Conservation (phyloP, 2,113 vertebrate species). For the Andinoacara biseriatus region DNA sequence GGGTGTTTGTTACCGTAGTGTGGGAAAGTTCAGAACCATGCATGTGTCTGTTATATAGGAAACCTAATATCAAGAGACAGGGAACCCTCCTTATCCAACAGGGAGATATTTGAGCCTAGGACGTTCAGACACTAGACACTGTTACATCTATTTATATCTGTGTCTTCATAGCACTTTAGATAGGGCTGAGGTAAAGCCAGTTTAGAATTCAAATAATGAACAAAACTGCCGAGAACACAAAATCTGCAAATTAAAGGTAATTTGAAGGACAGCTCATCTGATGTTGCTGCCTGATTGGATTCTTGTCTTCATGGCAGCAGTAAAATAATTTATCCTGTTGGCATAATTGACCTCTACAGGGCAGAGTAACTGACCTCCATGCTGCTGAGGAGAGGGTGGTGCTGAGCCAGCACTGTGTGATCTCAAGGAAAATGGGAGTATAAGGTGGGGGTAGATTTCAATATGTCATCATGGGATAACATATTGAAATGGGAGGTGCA, state of each 20-base stretch:
- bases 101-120: conserved; percentile 58
- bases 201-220: conserved; percentile 18
- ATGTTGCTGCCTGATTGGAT: conserved; percentile 46
- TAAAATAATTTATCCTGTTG: conserved; percentile 65
- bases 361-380: conserved; percentile 66
- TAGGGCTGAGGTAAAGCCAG: conserved; percentile 26
- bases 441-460: neutral
- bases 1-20: neutral
- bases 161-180: conserved; percentile 26
- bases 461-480: conserved; percentile 8
- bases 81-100: conserved; percentile 55
- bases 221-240: conserved; percentile 7
- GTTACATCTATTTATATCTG: conserved; percentile 63
- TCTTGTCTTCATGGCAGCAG: conserved; percentile 35
- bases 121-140: conserved; percentile 21
- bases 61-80: conserved; percentile 51
- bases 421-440: conserved; percentile 21
- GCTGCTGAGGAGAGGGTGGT: conserved; percentile 55
- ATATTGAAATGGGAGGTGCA: neutral
- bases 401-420: conserved; percentile 70
- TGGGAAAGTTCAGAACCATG: neutral
- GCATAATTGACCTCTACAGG: conserved; percentile 65
- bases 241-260: conserved; percentile 15
- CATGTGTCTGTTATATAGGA: conserved; percentile 25
- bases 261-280: conserved; percentile 20